phyloP scores from a whole-genome alignment of 2,888 invertebrate genomes.

The Allophyes oxyacanthae region DNA sequence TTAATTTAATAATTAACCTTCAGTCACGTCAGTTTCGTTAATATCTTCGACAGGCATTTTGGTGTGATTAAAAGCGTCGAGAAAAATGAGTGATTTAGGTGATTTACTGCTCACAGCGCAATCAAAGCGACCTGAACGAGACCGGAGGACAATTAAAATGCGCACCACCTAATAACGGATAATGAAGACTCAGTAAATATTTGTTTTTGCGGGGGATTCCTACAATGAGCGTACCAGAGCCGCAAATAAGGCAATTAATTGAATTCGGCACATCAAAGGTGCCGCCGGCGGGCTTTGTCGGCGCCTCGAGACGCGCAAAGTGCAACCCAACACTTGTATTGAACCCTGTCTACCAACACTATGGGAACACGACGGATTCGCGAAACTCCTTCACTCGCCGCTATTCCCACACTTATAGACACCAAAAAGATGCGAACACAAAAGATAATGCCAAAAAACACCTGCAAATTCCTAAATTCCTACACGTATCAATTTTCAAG shows the following conservation, averaged over 20 bases:
- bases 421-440: conserved; percentile 48
- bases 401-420: conserved; percentile 67
- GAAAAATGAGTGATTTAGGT: conserved; percentile 50
- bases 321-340: conserved; percentile 82
- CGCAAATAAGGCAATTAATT: conserved; percentile 88
- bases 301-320: conserved; percentile 68
- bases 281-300: conserved; percentile 84
- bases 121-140: conserved; percentile 46
- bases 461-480: conserved; percentile 63
- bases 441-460: conserved; percentile 57
- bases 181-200: conserved; percentile 86
- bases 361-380: conserved; percentile 49
- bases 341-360: conserved; percentile 56
- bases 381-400: conserved; percentile 66
- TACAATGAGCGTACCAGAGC: conserved; percentile 76
- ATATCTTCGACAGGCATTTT: conserved; percentile 25
- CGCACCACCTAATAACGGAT: conserved; percentile 83
- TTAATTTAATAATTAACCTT: conserved; percentile 11
- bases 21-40: conserved; percentile 13
- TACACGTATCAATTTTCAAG: conserved; percentile 66
- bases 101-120: conserved; percentile 33
- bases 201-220: conserved; percentile 86
- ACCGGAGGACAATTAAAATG: conserved; percentile 72
- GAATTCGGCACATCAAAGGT: conserved; percentile 87
- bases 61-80: conserved; percentile 24